Percentiles rank a stretch among this genome's conserved stretches.
Conservation (phyloP, 2,797 vertebrate genomes). For the Cuniculus paca region DNA sequence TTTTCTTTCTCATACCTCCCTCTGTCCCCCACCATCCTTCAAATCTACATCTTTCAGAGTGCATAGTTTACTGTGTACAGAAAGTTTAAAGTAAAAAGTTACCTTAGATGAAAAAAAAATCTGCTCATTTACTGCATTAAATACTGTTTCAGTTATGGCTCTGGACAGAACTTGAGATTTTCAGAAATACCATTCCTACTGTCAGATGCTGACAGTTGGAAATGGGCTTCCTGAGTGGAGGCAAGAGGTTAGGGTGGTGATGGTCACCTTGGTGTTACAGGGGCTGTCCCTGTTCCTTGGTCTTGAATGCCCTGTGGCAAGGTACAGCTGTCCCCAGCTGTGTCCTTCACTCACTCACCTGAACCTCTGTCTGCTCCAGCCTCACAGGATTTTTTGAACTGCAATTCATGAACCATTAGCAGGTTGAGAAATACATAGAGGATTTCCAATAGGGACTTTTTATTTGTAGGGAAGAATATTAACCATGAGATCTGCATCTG, state of each 20-base stretch:
- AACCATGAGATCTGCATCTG: background rate
- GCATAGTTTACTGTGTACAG: background rate
- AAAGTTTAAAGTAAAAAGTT: slow-evolving; percentile 4
- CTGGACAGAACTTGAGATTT: background rate
- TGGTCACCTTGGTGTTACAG: background rate
- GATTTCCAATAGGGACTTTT: background rate
- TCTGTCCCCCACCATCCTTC: background rate
- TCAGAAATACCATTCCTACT: background rate
- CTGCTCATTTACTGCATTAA: background rate
- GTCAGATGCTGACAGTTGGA: background rate
- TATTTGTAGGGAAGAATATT: background rate
- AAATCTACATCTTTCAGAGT: background rate
- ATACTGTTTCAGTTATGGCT: background rate
- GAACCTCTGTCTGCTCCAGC: background rate
- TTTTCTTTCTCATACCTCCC: background rate
- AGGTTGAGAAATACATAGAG: background rate
- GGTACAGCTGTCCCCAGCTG: background rate
- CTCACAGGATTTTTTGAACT: background rate
- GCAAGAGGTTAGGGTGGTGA: background rate
- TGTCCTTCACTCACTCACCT: background rate
- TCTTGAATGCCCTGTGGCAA: background rate
- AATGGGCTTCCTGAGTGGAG: background rate
- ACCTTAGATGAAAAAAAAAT: background rate
- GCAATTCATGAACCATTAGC: background rate
- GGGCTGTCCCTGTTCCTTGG: too few relatives aligned